phyloP scores from a whole-genome alignment of 2,888 invertebrate species.

The Trichopoda pennipes region DNA sequence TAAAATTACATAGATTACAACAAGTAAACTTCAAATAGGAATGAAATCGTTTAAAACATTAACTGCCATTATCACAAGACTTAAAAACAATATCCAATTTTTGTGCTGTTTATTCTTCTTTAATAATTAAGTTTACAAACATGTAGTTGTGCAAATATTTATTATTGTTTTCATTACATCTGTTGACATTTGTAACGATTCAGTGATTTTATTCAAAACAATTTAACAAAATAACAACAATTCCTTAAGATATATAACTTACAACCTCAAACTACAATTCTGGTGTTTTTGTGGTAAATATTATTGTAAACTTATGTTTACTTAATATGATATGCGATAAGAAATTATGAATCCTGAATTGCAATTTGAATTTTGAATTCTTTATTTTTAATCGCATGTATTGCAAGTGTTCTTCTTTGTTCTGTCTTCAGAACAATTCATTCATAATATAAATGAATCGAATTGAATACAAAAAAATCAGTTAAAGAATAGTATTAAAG shows the following conservation, averaged over 20 bases:
- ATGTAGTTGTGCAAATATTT: constrained; percentile 48
- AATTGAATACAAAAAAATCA: no score
- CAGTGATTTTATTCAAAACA: constrained; percentile 51
- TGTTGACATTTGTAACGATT: constrained; percentile 52
- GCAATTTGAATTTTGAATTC: background rate
- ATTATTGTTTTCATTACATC: constrained; percentile 51
- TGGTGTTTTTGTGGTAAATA: constrained; percentile 7
- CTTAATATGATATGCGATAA: constrained; percentile 12
- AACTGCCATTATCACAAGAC: background rate
- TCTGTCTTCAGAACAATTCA: no score
- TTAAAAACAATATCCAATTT: constrained; percentile 31
- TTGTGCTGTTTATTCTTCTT: constrained; percentile 29
- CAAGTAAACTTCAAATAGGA: constrained; percentile 1
- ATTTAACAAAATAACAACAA: constrained; percentile 25
- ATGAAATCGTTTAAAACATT: constrained; percentile 3
- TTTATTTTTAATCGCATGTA: background rate
- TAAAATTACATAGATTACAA: background rate
- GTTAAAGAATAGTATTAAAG: no score
- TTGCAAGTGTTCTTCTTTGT: no score
- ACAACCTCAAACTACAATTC: constrained; percentile 29
- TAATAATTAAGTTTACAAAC: constrained; percentile 26
- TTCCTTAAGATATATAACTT: constrained; percentile 35
- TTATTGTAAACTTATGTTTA: constrained; percentile 20
- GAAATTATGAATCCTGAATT: background rate
- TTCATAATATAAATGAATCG: no score